Conservation (phyloP, 2,888 invertebrate genomes). For the Drosophila niveifrons region DNA sequence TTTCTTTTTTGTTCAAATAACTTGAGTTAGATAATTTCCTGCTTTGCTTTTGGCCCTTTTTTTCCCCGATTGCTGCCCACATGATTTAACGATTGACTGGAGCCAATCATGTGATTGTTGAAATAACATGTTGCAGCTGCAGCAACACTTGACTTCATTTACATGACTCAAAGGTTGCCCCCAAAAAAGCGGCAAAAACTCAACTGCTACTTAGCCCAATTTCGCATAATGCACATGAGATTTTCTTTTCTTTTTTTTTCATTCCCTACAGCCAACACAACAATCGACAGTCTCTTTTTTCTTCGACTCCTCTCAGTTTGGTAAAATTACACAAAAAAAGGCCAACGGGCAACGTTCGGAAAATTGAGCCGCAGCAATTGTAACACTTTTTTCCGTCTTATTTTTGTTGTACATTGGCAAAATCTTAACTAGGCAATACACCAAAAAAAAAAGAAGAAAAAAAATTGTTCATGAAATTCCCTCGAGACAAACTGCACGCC, state of each 20-base stretch:
- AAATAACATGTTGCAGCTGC: conserved; percentile 68
- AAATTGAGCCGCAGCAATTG: conserved; percentile 73
- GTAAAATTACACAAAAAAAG: conserved; percentile 46
- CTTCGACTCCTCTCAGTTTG: not conserved
- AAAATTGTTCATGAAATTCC: conserved; percentile 66
- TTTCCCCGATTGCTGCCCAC: conserved; percentile 1
- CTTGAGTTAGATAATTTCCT: no score
- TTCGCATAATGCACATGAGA: conserved; percentile 78
- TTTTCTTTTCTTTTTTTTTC: conserved; percentile 6
- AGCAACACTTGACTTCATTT: conserved; percentile 75
- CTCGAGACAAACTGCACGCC: conserved; percentile 65
- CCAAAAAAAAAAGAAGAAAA: conserved; percentile 14
- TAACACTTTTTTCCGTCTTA: conserved; percentile 66
- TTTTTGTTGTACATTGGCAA: conserved; percentile 5
- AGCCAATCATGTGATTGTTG: conserved; percentile 73
- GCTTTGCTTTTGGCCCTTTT: not conserved
- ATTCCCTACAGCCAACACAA: conserved; percentile 5
- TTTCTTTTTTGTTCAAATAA: no score
- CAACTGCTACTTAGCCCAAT: conserved; percentile 76
- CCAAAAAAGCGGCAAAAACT: conserved; percentile 26
- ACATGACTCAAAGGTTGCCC: conserved; percentile 55
- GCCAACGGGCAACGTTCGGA: conserved; percentile 56
- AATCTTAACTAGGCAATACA: conserved; percentile 55
- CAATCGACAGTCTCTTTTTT: conserved; percentile 19
- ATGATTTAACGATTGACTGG: conserved; percentile 37